A percentile compares a stretch with the other conserved stretches of the same genome.
These are phyloP conservation scores for Eilema sororculum DNA, from an alignment of 2,888 invertebrate species.

Conservation along the genomic window DNA sequence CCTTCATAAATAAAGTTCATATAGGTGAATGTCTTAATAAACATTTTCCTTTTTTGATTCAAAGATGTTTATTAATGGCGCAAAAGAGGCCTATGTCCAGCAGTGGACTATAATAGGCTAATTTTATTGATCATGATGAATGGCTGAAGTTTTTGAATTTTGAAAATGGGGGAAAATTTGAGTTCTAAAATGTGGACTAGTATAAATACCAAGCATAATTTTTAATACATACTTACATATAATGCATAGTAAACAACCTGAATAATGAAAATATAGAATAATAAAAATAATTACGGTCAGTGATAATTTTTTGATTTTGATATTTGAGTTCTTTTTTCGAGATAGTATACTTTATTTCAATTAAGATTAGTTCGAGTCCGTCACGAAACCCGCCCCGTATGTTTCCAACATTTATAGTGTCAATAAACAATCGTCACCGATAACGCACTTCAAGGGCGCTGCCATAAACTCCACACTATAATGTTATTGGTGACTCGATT, in stretches of 20 bases:
- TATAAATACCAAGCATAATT: background rate
- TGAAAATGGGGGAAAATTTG: too few species aligned
- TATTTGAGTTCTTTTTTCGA: background rate
- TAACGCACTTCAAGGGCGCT: conserved; percentile 78
- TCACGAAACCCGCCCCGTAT: conserved; percentile 59
- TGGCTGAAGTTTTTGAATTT: too few species aligned
- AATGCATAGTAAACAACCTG: too few species aligned
- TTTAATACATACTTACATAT: background rate
- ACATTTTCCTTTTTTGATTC: background rate
- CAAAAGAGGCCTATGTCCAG: too few species aligned
- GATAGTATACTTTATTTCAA: background rate
- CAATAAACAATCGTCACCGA: conserved; percentile 81
- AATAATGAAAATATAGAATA: too few species aligned
- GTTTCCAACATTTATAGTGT: conserved; percentile 74
- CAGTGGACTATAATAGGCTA: too few species aligned
- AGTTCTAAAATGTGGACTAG: background rate
- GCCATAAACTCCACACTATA: conserved; percentile 82
- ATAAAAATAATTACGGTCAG: too few species aligned
- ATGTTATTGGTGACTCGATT: conserved; percentile 82
- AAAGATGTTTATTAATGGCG: too few species aligned
- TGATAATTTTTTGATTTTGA: background rate
- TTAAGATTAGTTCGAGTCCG: conserved; percentile 33
- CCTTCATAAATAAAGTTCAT: background rate
- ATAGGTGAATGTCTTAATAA: background rate
- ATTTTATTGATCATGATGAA: too few species aligned